Evolutionary conservation across 2,888 invertebrate species (phyloP), one percentile per base, ranked within the genome.

Genomic region (Sarcophaga rosellei): DNA sequence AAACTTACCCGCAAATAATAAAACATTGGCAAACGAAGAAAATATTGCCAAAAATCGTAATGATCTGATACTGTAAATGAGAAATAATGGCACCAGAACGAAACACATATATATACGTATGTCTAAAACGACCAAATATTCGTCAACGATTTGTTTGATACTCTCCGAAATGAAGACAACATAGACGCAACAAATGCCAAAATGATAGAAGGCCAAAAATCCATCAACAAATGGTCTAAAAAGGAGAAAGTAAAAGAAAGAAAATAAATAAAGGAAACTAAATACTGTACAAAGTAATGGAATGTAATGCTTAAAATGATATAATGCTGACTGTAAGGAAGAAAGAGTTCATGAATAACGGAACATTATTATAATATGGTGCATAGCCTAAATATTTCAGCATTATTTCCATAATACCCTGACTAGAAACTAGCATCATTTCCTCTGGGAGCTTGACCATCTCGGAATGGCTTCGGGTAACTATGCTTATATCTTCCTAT

Each of bases 171-270:
- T 97, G 93, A 99, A 99, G 11, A 99, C 97, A 78, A 98, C 96
- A 93, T 99, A 99, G 0, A 99, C 99, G 92, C 99, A 99, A 93
- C 99, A 99, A 92, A 99, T 99, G 45, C 99, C 99, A 90, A 99
- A 94, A 93, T 99, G 95, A 92, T 99, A 99, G 81, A 99, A 95
- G 77, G 98, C 97, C 85, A 97, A 94, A 92, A 97, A 97, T 90
- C 95, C 94, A 92, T 97, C 97, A 86, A 97, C 96, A 91, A 96
- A 95, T 85, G 95, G 95, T 80, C 97, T 97, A 94, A 10, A 93
- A 88, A 59, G 12, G 69, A 10, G 17, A 53, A 53, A 15, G 5
- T 15, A 53, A 17, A 53, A 53, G 53, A 5, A 53, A 47, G 10
- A 15, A 15, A 17, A n/a, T n/a, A 47, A 15, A 15, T 15, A 53